Evolutionary conservation across 2,888 invertebrate genomes (phyloP).

Genomic region (Pollenia amentaria): DNA sequence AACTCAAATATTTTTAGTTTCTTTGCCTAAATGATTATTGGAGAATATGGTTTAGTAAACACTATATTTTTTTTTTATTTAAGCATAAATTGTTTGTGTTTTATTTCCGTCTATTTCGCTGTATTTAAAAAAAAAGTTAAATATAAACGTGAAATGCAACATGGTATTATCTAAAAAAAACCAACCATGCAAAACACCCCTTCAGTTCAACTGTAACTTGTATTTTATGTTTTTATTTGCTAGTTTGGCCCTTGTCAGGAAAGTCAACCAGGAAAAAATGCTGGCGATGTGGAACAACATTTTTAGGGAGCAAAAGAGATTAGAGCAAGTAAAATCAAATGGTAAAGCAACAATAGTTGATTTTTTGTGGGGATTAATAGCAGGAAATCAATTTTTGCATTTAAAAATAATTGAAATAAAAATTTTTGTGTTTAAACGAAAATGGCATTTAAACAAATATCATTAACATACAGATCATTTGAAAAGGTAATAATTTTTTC

Average conservation of each 20-base stretch:
- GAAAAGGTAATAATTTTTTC: no score
- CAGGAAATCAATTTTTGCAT: conserved; percentile 28
- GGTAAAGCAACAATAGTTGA: not conserved
- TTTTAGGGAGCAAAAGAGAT: not conserved
- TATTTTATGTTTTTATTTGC: conserved; percentile 43
- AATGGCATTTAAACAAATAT: no score
- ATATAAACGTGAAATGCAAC: not conserved
- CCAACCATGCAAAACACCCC: conserved; percentile 68
- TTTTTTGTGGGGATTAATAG: not conserved
- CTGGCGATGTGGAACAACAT: conserved; percentile 25
- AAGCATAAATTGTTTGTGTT: not conserved
- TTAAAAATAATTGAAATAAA: not conserved
- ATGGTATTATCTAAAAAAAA: conserved; percentile 20
- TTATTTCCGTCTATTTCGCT: conserved; percentile 23
- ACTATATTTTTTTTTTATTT: not conserved
- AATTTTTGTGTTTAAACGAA: not conserved
- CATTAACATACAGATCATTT: no score
- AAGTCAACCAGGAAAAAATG: conserved; percentile 15
- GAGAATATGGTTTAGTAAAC: no score
- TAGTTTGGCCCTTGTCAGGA: conserved; percentile 1
- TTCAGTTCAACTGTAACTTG: conserved; percentile 63
- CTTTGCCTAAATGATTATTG: no score
- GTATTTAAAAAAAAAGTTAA: not conserved
- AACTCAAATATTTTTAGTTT: no score
- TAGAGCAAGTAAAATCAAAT: conserved; percentile 26